phyloP scores from a whole-genome alignment of 2,113 vertebrate species.

The Fregata magnificens region DNA sequence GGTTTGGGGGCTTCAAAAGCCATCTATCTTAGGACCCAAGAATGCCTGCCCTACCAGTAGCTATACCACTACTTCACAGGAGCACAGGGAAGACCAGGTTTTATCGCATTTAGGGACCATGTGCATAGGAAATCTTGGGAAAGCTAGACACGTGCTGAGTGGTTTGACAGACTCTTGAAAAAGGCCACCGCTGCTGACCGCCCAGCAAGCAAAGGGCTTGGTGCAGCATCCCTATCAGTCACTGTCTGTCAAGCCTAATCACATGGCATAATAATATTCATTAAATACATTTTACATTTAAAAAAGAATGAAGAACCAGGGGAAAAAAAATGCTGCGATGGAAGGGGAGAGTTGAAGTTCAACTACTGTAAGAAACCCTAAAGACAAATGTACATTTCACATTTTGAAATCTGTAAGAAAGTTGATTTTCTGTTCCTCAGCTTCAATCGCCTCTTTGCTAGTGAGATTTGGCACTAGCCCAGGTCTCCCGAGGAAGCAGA shows the following conservation, averaged over 20 bases:
- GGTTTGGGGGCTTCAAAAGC: not conserved
- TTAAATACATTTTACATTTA: not conserved
- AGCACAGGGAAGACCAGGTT: not conserved
- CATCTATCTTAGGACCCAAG: not conserved
- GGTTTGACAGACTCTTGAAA: not conserved
- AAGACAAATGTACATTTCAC: not conserved
- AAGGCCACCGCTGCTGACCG: not conserved
- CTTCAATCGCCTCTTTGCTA: constrained; percentile 8
- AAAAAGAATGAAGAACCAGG: not conserved
- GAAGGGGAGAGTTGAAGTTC: not conserved
- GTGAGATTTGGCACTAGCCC: constrained; percentile 5
- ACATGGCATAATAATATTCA: not conserved
- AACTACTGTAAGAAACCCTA: not conserved
- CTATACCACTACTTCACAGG: not conserved
- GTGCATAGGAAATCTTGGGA: not conserved
- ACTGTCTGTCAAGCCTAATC: not conserved
- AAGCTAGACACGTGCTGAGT: not conserved
- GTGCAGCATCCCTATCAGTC: not conserved
- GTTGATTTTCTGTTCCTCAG: constrained; percentile 20
- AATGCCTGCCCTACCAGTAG: not conserved
- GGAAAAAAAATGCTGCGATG: not conserved
- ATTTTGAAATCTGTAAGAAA: not conserved
- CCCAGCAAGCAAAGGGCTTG: not conserved
- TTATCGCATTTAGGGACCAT: not conserved
- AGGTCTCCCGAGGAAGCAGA: constrained; percentile 32